phyloP scores from a whole-genome alignment of 2,888 invertebrate genomes.

The Drosophila antonietae region DNA sequence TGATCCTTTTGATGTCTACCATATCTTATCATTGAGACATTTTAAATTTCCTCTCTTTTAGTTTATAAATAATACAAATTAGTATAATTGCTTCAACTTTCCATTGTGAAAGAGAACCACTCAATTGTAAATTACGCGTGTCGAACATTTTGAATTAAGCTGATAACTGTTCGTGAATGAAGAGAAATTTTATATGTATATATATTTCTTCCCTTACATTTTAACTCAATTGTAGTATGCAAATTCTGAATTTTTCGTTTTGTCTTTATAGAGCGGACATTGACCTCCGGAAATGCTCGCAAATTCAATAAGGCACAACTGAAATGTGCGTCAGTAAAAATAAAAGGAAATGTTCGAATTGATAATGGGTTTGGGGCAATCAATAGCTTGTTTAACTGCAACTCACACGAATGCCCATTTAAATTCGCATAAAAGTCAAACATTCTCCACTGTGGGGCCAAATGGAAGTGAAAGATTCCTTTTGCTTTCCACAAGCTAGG shows the following conservation, averaged over 20 bases:
- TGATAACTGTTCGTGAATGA: neutral
- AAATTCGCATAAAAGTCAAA: constrained; percentile 10
- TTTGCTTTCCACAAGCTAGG: neutral
- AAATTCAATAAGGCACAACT: constrained; percentile 25
- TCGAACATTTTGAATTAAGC: neutral
- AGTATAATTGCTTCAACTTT: neutral
- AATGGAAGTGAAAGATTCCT: neutral
- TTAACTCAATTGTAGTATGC: neutral
- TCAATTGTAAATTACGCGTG: neutral
- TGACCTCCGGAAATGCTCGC: constrained; percentile 42
- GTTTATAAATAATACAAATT: constrained; percentile 9
- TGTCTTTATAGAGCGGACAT: neutral
- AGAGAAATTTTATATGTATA: neutral
- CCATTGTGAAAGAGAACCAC: neutral
- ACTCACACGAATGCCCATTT: constrained; percentile 25
- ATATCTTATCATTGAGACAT: constrained; percentile 5
- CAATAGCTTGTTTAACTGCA: constrained; percentile 31
- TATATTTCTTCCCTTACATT: neutral
- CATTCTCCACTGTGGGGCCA: constrained; percentile 5
- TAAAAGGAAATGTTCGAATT: constrained; percentile 22
- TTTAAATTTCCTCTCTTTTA: neutral
- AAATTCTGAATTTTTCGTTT: neutral
- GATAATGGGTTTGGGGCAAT: constrained; percentile 33
- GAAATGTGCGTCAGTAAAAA: constrained; percentile 30
- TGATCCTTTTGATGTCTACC: constrained; percentile 34